Evolutionary conservation across 2,113 vertebrate species (phyloP), one percentile per base, ranked within the genome.

Genomic region (Todiramphus saurophagus): DNA sequence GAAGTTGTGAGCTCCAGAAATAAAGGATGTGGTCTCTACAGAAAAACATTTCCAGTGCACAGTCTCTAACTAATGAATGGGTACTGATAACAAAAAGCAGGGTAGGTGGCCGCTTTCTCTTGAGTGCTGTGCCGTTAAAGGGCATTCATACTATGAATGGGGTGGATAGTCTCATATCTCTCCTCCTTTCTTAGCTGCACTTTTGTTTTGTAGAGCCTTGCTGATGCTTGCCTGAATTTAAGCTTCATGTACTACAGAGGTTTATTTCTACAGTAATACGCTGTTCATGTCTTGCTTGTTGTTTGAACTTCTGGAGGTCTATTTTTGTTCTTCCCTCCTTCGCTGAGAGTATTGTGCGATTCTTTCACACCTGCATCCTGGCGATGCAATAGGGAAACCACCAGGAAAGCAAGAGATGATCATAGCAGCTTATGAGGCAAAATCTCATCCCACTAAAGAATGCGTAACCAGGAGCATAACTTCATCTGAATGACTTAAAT

Each of bases 321-420:
- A 5, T 62, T 73, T 75, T 44, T 92, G 11, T 50, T 69, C 35
- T 63, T 24, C 18, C 10, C 25, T 23, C 6, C 13, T 82, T 44
- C 23, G 0, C 9, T 83, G 63, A 8, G 2, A 68, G 25, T 23
- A 43, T 9, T 1, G 15, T 77, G 59, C 10, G 46, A 1, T 63
- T 16, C 11, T 55, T 77, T 44, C 11, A 6, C 30, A n/a, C 25
- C 51, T 41, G 3, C 72, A 43, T 39, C 72, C 33, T 80, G 63
- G 33, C 7, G 0, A 11, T 73, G 59, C 70, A 50, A 17, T 2
- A 16, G 24, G 46, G 50, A 58, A 85, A 35, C 33, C 62, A 53
- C 37, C 67, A 48, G 85, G 73, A 85, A 41, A 74, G 62, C 48
- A 67, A 21, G 59, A 79, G 46, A 48, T 50, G 24, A 19, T 67